Base-by-base conservation (phyloP, 2,888 invertebrate genomes). In the Scaeva pyrastri region DNA sequence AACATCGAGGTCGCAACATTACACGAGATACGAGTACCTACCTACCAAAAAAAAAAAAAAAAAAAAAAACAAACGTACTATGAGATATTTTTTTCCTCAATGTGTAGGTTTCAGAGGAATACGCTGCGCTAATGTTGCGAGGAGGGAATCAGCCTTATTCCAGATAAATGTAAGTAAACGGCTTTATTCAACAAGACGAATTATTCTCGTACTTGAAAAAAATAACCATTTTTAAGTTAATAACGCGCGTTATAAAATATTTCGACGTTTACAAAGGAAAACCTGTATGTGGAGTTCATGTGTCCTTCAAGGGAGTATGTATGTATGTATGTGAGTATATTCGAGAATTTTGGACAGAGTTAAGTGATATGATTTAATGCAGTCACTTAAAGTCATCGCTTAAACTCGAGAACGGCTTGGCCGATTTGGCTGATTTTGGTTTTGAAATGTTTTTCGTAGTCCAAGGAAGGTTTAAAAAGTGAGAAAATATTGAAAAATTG, bases 1-100 rank as follows among this genome's bases (percentile, higher is more conserved):
- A 52, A 52, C 52, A 52, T 52, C 52, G 52, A 52, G 52, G 52
- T 14, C 31, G 31, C 52, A 52, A 52, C 52, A 26, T 52, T 52
- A 52, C 52, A 52, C 23, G 26, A n/a, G n/a, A n/a, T n/a, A 52
- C 23, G 31, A 31, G 8, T 7, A 31, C 31, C 6, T 31, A 31
- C 31, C 31, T 8, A 31, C 8, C 6, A 7, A 31, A 31, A 8
- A 31, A 31, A 31, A 1, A 31, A 31, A n/a, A n/a, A n/a, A n/a
- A 50, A 6, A 50, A 50, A 50, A 50, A 50, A 21, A 48, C 48
- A 48, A 48, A 48, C 11, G 19, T 50, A 50, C 21, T 41, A 8
- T 39, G 7, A 43, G 16, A n/a, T 43, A n/a, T 7, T 8, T 43
- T 16, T 16, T 5, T 43, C 5, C 12, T 21, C 11, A 10, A 3